A percentile compares a stretch with the other conserved stretches of the same genome.
Evolutionary conservation across 2,888 invertebrate genomes (phyloP).

Genomic region (Gymnoscelis rufifasciata): DNA sequence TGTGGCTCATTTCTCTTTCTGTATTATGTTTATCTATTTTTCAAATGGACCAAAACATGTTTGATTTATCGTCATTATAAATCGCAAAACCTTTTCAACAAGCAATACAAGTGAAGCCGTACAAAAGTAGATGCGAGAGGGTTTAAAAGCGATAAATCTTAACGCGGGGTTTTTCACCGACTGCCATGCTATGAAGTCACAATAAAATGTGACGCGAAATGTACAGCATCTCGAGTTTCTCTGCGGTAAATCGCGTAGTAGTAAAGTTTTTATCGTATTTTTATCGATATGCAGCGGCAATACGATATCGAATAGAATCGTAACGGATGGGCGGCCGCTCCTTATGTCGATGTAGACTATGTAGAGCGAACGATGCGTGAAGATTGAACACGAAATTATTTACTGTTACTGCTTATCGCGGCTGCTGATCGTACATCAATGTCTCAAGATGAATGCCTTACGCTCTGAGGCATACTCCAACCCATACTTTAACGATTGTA

Average conservation of each 20-base stretch:
- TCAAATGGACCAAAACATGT: conserved; percentile 8
- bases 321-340: conserved; percentile 38
- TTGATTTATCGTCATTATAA: conserved; percentile 8
- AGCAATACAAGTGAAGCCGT: conserved; percentile 9
- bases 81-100: conserved; percentile 8
- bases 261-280: conserved; percentile 33
- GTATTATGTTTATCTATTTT: conserved; percentile 10
- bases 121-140: conserved; percentile 12
- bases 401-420: conserved; percentile 33
- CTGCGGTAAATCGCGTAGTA: conserved; percentile 30
- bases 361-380: conserved; percentile 48
- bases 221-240: conserved; percentile 23
- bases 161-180: conserved; percentile 16
- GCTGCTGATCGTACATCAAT: conserved; percentile 29
- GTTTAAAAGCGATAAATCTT: conserved; percentile 22
- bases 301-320: conserved; percentile 37
- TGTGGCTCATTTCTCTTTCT: conserved; percentile 13
- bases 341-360: conserved; percentile 42
- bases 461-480: conserved; percentile 4
- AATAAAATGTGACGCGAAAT: conserved; percentile 24
- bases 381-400: conserved; percentile 37
- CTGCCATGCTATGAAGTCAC: conserved; percentile 19
- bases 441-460: conserved; percentile 28
- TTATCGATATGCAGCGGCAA: conserved; percentile 36
- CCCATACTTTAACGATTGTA: conserved; percentile 9